These are phyloP conservation scores for Synergus laeviventris DNA, from an alignment of 2,888 invertebrate species.

Conservation along the genomic window DNA sequence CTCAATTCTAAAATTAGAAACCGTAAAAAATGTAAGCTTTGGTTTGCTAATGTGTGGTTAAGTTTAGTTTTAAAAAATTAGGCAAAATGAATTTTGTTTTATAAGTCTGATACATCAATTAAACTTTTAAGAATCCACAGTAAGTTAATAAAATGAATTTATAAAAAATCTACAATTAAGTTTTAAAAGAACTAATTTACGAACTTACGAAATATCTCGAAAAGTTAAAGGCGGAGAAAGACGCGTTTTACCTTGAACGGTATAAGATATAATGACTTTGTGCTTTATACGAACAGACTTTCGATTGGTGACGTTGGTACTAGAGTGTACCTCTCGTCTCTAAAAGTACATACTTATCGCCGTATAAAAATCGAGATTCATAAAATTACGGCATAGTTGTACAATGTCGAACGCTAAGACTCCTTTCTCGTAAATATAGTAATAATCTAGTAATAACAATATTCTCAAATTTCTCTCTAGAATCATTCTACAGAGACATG, in stretches of 20 bases:
- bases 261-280: slow-evolving; percentile 30
- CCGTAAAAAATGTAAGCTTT: slow-evolving; percentile 21
- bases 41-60: slow-evolving; percentile 11
- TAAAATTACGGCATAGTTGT: slow-evolving; percentile 17
- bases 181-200: neutral
- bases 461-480: neutral
- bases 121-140: neutral
- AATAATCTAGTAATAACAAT: slow-evolving; percentile 20
- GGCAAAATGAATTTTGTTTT: neutral
- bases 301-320: neutral
- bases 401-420: slow-evolving; percentile 1
- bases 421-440: slow-evolving; percentile 3
- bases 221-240: neutral
- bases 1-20: slow-evolving; percentile 17
- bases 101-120: neutral
- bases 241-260: slow-evolving; percentile 9
- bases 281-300: slow-evolving; percentile 7
- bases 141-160: neutral
- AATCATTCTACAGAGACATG: neutral
- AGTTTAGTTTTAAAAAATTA: slow-evolving; percentile 4
- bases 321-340: neutral
- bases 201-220: neutral
- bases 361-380: neutral
- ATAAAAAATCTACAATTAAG: neutral
- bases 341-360: neutral